phyloP scores from a whole-genome alignment of 2,888 invertebrate species.

The Cerastis rubricosa region DNA sequence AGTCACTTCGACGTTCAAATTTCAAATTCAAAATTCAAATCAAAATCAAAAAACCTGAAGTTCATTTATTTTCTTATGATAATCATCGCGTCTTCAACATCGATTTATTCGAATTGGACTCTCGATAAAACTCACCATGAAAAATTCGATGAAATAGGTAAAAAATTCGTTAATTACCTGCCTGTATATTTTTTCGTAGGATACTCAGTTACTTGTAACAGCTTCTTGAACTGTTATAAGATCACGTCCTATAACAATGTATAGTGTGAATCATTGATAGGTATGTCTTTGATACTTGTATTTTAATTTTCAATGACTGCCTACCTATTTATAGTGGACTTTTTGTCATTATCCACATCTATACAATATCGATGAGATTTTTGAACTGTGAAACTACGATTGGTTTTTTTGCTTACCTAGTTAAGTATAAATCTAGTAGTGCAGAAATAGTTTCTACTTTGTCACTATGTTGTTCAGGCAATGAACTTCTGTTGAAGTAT shows the following conservation, averaged over 20 bases:
- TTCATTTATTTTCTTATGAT: slow-evolving; percentile 44
- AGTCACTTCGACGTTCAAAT: no score
- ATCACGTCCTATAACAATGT: slow-evolving; percentile 66
- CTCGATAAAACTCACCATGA: slow-evolving; percentile 42
- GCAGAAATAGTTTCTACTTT: slow-evolving; percentile 15
- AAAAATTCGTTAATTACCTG: slow-evolving; percentile 64
- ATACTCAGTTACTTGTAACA: slow-evolving; percentile 55
- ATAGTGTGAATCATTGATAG: slow-evolving; percentile 69
- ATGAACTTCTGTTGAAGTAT: slow-evolving; percentile 2
- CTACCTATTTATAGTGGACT: slow-evolving; percentile 63
- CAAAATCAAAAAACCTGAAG: not conserved
- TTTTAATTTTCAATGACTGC: slow-evolving; percentile 70
- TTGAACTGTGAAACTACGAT: slow-evolving; percentile 43
- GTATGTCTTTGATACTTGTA: slow-evolving; percentile 68
- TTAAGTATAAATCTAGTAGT: slow-evolving; percentile 18
- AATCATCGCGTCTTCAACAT: slow-evolving; percentile 18
- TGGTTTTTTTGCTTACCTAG: slow-evolving; percentile 30
- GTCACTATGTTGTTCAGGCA: slow-evolving; percentile 4
- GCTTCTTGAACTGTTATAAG: slow-evolving; percentile 62
- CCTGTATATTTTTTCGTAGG: slow-evolving; percentile 55
- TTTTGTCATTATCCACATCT: slow-evolving; percentile 63
- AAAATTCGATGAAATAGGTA: slow-evolving; percentile 56
- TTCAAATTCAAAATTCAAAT: no score
- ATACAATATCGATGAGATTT: slow-evolving; percentile 62
- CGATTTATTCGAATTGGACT: slow-evolving; percentile 31